Conservation (phyloP, 2,113 vertebrate genomes). For the Cynopterus brachyotis region DNA sequence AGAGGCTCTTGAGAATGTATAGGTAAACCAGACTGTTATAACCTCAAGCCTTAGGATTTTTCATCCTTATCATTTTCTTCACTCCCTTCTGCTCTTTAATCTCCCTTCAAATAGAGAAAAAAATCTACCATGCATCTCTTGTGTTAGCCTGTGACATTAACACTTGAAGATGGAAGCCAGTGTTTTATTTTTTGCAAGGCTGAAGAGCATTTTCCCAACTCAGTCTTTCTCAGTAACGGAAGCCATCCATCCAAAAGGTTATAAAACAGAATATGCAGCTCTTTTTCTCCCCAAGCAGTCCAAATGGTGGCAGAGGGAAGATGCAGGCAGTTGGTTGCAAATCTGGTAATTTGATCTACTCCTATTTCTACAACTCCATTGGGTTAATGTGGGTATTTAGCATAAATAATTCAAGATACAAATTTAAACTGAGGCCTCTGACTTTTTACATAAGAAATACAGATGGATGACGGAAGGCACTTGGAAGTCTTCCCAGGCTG, state of each 20-base stretch:
- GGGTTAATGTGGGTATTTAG: neutral
- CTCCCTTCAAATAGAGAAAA: neutral
- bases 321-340: neutral
- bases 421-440: neutral
- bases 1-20: neutral
- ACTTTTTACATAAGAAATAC: neutral
- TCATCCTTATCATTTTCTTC: neutral
- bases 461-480: neutral
- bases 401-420: neutral
- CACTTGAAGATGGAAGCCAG: neutral
- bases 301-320: neutral
- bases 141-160: neutral
- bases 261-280: neutral
- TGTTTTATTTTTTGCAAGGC: neutral
- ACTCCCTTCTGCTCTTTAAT: neutral
- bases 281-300: neutral
- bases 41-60: neutral
- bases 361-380: neutral
- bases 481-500: neutral
- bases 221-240: neutral
- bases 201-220: neutral
- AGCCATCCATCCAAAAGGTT: neutral
- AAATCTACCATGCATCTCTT: neutral
- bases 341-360: neutral
- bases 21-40: neutral